These are phyloP conservation scores for Platyrinchus mystaceus DNA, from an alignment of 2,797 vertebrate species.

Conservation along the genomic window DNA sequence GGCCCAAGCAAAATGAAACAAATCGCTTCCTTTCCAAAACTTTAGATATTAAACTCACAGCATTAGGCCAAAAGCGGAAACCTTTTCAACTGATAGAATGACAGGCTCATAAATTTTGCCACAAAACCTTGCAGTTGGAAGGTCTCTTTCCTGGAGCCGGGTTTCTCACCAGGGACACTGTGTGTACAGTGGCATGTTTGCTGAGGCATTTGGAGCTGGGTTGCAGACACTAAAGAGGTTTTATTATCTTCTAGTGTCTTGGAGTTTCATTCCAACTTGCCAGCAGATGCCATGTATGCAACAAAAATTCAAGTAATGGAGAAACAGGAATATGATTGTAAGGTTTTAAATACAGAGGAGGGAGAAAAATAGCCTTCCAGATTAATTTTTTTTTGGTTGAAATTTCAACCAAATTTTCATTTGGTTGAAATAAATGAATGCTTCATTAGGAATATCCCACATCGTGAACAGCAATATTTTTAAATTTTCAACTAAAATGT, in stretches of 20 bases:
- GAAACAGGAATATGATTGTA: conserved; percentile 3
- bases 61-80: conserved; percentile 29
- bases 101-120: conserved; percentile 60
- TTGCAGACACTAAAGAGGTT: conserved; percentile 25
- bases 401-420: no score
- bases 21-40: conserved; percentile 62
- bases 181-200: conserved; percentile 56
- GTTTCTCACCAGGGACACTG: conserved; percentile 42
- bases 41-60: conserved; percentile 56
- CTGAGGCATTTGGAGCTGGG: background rate
- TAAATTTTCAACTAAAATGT: background rate
- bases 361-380: background rate
- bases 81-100: conserved; percentile 46
- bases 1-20: conserved; percentile 51
- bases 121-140: conserved; percentile 43
- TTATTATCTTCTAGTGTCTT: conserved; percentile 10
- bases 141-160: background rate
- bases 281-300: background rate
- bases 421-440: background rate
- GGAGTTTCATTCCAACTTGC: background rate
- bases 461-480: background rate
- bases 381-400: background rate
- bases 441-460: background rate
- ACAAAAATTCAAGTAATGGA: background rate
- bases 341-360: background rate